phyloP scores from a whole-genome alignment of 2,113 vertebrate genomes.

The Cyanoderma ruficeps region DNA sequence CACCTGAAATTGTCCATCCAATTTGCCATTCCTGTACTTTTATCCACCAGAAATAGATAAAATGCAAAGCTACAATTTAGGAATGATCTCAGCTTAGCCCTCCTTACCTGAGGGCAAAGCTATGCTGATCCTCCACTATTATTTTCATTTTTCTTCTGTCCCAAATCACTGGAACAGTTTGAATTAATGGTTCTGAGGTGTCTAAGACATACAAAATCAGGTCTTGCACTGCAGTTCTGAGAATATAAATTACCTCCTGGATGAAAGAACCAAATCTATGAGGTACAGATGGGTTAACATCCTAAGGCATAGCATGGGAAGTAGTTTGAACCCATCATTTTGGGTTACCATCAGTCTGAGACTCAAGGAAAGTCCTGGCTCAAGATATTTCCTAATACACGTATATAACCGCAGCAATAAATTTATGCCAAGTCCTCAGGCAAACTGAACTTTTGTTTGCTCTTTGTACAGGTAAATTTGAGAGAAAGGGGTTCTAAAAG shows the following conservation, averaged over 20 bases:
- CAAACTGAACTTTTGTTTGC: neutral
- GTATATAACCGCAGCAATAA: neutral
- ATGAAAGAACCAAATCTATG: neutral
- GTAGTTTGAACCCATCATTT: neutral
- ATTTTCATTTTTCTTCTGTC: neutral
- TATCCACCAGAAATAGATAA: neutral
- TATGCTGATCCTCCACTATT: neutral
- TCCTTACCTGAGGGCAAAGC: neutral
- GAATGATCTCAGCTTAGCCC: neutral
- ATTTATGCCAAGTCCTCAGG: neutral
- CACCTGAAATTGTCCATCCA: neutral
- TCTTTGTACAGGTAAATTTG: neutral
- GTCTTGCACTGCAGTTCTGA: neutral
- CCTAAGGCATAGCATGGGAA: neutral
- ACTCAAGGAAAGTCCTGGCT: neutral
- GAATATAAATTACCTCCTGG: neutral
- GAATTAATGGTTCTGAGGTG: neutral
- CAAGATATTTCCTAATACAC: neutral
- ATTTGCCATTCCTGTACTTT: neutral
- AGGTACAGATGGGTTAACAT: neutral
- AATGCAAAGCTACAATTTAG: neutral
- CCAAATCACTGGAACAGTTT: neutral
- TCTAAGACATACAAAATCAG: neutral
- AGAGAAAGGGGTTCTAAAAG: neutral
- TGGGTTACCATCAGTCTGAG: neutral